Percentiles rank a stretch among this genome's conserved stretches.
Conservation (phyloP, 2,113 vertebrate species). For the Burhinus oedicnemus region DNA sequence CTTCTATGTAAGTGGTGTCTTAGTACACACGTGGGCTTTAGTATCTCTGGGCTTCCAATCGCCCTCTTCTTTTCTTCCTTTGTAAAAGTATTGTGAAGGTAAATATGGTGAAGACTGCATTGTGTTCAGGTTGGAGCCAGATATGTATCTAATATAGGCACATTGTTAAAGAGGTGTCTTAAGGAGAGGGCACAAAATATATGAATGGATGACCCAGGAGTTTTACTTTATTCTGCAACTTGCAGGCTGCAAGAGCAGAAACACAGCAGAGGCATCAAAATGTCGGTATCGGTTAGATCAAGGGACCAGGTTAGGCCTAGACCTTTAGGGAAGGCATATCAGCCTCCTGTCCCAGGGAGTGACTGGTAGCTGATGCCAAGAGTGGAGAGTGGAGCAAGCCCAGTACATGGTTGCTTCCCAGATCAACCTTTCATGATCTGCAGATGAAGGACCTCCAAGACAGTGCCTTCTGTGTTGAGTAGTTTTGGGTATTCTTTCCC, state of each 20-base stretch:
- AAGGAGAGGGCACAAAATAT: neutral
- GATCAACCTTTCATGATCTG: neutral
- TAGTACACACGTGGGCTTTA: fast-evolving
- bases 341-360: neutral
- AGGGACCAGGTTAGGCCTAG: neutral
- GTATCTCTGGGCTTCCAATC: neutral
- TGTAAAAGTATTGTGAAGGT: neutral
- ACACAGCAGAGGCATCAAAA: neutral
- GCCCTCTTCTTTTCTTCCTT: neutral
- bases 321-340: neutral
- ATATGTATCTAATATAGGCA: neutral
- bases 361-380: neutral
- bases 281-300: neutral
- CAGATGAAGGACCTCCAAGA: neutral
- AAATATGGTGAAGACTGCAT: fast-evolving
- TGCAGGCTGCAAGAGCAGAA: neutral
- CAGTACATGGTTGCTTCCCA: fast-evolving
- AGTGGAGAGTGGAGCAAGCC: neutral
- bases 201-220: neutral
- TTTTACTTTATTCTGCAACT: neutral
- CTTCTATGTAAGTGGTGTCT: neutral
- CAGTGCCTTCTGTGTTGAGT: neutral
- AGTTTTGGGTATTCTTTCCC: neutral
- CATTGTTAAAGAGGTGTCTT: neutral
- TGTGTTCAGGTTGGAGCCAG: neutral